Percentiles rank a stretch among this genome's conserved stretches.
These are phyloP conservation scores for Sminthopsis crassicaudata DNA, from an alignment of 2,113 vertebrate genomes.

Conservation along the genomic window DNA sequence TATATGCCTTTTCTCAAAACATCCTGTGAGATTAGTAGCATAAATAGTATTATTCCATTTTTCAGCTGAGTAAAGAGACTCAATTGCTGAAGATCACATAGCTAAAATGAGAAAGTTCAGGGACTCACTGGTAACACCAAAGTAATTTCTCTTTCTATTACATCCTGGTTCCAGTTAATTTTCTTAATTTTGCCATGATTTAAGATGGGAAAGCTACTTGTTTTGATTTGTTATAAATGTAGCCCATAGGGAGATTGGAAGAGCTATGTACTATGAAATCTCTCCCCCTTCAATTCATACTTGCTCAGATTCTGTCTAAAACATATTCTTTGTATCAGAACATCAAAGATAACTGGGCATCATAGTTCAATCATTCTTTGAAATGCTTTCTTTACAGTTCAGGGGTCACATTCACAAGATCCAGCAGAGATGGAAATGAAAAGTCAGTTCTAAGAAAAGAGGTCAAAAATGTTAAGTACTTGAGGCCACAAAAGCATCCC, in stretches of 20 bases:
- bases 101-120: background rate
- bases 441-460: conserved; percentile 66
- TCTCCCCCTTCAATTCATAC: conserved; percentile 28
- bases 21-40: background rate
- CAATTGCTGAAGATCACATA: background rate
- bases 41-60: background rate
- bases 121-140: background rate
- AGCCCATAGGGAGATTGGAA: background rate
- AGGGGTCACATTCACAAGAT: conserved; percentile 59
- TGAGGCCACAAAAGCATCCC: conserved; percentile 20
- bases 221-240: conserved; percentile 33
- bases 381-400: conserved; percentile 58
- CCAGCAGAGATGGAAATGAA: conserved; percentile 62
- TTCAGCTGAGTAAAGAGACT: background rate
- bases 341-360: conserved; percentile 39
- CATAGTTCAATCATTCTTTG: conserved; percentile 50
- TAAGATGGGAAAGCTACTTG: background rate
- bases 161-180: background rate
- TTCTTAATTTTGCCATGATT: background rate
- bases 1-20: background rate
- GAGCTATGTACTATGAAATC: background rate
- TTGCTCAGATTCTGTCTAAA: conserved; percentile 38
- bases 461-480: conserved; percentile 59
- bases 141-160: background rate
- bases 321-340: conserved; percentile 15